phyloP scores from a whole-genome alignment of 1,140 invertebrate species.

The Medauroidea extradentata region DNA sequence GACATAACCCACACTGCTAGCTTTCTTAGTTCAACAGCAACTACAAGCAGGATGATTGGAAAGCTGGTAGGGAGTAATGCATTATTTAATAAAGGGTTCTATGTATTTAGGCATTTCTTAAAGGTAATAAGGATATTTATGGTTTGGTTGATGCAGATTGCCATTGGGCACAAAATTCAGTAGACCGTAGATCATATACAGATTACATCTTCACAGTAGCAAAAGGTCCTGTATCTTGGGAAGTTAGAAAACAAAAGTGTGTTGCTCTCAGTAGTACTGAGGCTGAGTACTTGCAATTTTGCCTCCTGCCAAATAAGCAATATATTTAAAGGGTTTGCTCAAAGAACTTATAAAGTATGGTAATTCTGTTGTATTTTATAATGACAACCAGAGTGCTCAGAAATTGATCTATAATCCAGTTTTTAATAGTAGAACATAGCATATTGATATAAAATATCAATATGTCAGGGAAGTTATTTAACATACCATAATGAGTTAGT shows the following conservation, averaged over 20 bases:
- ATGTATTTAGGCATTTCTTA: conserved; percentile 23
- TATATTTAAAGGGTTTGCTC: conserved; percentile 31
- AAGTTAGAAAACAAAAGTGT: conserved; percentile 46
- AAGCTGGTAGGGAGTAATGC: conserved; percentile 39
- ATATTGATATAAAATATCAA: too few species aligned
- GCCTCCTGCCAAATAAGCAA: conserved; percentile 38
- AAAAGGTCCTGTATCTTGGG: conserved; percentile 46
- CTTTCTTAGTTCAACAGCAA: conserved; percentile 44
- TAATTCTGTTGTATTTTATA: conserved; percentile 20
- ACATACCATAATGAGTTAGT: too few species aligned
- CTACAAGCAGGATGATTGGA: conserved; percentile 37
- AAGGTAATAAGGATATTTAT: conserved; percentile 13
- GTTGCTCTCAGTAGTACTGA: conserved; percentile 45
- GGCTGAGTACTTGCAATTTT: conserved; percentile 44
- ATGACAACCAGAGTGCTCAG: too few species aligned
- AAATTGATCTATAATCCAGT: too few species aligned
- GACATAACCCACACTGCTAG: conserved; percentile 43
- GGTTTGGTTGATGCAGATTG: conserved; percentile 33
- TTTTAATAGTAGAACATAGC: too few species aligned
- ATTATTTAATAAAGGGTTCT: conserved; percentile 42
- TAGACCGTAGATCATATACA: conserved; percentile 31
- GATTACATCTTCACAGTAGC: conserved; percentile 34
- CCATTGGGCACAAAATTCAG: conserved; percentile 24
- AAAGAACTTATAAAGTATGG: conserved; percentile 4
- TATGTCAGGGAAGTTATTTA: too few species aligned